These are phyloP conservation scores for Darevskia mixta DNA, from an alignment of 2,797 vertebrate genomes.

Conservation along the genomic window DNA sequence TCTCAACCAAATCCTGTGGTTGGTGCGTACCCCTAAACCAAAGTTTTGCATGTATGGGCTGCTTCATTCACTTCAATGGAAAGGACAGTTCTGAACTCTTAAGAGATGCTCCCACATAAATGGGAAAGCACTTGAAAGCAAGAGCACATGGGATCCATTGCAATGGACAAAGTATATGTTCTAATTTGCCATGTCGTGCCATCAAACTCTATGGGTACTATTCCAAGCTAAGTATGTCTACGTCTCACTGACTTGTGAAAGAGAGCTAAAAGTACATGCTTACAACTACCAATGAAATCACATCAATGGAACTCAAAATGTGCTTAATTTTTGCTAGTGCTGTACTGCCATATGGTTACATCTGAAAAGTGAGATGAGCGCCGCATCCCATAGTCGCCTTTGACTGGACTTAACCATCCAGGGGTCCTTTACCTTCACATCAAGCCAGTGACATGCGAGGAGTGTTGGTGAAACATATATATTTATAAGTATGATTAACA, in stretches of 20 bases:
- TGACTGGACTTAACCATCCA: no score
- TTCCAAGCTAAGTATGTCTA: neutral
- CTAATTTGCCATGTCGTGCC: neutral
- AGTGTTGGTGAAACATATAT: constrained; percentile 55
- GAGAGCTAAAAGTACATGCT: neutral
- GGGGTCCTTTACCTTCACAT: no score
- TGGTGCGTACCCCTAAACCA: neutral
- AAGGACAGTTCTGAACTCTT: neutral
- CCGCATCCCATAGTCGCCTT: no score
- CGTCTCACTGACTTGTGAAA: neutral
- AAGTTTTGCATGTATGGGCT: neutral
- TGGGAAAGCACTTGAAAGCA: neutral
- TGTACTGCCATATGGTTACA: neutral
- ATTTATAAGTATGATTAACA: constrained; percentile 16
- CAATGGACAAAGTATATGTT: neutral
- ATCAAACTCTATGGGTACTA: neutral
- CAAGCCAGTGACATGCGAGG: constrained; percentile 24
- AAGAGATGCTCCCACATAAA: neutral
- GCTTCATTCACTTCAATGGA: neutral
- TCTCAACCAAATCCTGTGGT: no score
- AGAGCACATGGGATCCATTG: neutral
- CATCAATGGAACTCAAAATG: neutral
- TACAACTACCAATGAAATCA: neutral
- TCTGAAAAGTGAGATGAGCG: no score
- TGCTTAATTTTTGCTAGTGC: neutral